A percentile compares a stretch with the other conserved stretches of the same genome.
Conservation (phyloP, 2,113 vertebrate genomes). For the Saguinus midas region DNA sequence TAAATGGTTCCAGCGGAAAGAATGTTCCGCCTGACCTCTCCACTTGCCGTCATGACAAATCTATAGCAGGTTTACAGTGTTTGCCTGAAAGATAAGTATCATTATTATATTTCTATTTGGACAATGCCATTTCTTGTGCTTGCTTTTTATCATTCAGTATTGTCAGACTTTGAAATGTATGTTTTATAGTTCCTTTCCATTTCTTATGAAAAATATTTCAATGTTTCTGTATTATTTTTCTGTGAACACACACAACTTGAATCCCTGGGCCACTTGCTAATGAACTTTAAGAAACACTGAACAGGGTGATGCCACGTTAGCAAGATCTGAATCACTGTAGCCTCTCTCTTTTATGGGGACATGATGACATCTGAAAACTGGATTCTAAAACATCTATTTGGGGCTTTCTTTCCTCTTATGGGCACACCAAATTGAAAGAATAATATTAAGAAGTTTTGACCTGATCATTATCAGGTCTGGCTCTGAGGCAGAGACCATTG, state of each 20-base stretch:
- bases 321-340: neutral
- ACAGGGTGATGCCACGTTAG: neutral
- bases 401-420: neutral
- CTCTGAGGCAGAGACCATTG: neutral
- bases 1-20: neutral
- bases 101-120: neutral
- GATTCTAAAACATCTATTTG: neutral
- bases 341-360: neutral
- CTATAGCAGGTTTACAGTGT: neutral
- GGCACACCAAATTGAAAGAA: neutral
- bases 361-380: neutral
- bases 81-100: neutral
- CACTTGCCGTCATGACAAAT: neutral
- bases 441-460: neutral
- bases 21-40: neutral
- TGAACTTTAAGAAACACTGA: neutral
- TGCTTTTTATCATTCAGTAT: conserved; percentile 12
- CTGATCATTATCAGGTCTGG: neutral
- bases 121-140: neutral
- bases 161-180: neutral
- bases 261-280: neutral
- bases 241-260: neutral
- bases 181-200: neutral
- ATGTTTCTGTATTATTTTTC: neutral
- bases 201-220: neutral